A percentile compares a stretch with the other conserved stretches of the same genome.
These are phyloP conservation scores for Zingel zingel DNA, from an alignment of 2,113 vertebrate species.

Conservation along the genomic window DNA sequence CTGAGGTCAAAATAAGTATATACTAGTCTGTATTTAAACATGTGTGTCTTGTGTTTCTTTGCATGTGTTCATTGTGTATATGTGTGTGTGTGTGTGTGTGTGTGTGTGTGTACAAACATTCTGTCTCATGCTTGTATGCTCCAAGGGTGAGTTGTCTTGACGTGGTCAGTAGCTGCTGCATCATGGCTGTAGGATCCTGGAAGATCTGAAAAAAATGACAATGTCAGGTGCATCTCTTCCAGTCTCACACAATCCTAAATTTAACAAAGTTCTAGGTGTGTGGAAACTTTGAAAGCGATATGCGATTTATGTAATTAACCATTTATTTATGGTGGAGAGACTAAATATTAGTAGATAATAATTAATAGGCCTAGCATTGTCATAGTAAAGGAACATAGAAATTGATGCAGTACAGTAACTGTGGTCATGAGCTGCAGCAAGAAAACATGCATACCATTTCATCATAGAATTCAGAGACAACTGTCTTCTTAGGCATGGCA, in stretches of 20 bases:
- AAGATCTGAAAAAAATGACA: constrained; percentile 88
- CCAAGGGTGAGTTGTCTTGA: constrained; percentile 96
- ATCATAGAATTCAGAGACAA: constrained; percentile 99
- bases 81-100: background rate
- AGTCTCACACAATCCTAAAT: background rate
- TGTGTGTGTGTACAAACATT: constrained; percentile 88
- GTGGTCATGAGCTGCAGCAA: rapidly evolving
- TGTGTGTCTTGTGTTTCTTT: background rate
- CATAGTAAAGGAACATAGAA: background rate
- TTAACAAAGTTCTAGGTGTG: background rate
- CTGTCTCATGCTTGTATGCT: constrained; percentile 98
- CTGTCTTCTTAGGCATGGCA: constrained; percentile 97
- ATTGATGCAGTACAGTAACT: background rate
- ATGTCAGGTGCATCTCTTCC: background rate
- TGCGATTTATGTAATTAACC: background rate
- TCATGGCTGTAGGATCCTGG: constrained; percentile 99
- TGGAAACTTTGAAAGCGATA: background rate
- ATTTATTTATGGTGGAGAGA: no score
- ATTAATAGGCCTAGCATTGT: background rate
- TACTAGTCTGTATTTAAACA: background rate
- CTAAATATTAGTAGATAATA: background rate
- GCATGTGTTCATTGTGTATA: background rate
- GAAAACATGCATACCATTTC: constrained; percentile 90
- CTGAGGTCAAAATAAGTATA: background rate
- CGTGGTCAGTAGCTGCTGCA: constrained; percentile 97